phyloP scores from a whole-genome alignment of 2,888 invertebrate genomes.

The Parnassius smintheus region DNA sequence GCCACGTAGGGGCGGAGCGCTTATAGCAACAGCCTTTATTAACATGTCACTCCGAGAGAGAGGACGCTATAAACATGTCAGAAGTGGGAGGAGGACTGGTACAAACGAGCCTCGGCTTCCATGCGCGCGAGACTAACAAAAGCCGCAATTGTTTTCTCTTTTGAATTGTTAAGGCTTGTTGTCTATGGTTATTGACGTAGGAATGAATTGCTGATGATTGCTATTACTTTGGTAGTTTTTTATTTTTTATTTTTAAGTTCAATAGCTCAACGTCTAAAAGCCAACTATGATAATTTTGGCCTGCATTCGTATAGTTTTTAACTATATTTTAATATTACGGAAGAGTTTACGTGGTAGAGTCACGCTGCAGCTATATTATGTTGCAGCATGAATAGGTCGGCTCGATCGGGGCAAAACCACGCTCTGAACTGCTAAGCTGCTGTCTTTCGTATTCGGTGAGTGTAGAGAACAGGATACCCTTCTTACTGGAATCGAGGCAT shows the following conservation, averaged over 20 bases:
- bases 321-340: too few relatives aligned
- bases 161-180: slow-evolving; percentile 51
- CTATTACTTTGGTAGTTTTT: slow-evolving; percentile 10
- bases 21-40: slow-evolving; percentile 52
- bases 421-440: too few relatives aligned
- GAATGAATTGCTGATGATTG: neutral
- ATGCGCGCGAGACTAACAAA: slow-evolving; percentile 50
- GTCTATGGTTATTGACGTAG: slow-evolving; percentile 49
- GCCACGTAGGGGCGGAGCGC: slow-evolving; percentile 47
- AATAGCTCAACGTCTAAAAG: neutral
- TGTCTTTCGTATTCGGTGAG: too few relatives aligned
- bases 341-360: too few relatives aligned
- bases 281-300: neutral
- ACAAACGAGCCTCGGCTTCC: slow-evolving; percentile 42
- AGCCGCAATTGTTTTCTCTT: slow-evolving; percentile 52
- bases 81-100: slow-evolving; percentile 39
- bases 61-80: slow-evolving; percentile 40
- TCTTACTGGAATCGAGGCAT: too few relatives aligned
- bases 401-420: too few relatives aligned
- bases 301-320: too few relatives aligned
- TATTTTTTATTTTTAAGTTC: neutral
- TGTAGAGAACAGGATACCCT: too few relatives aligned
- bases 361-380: too few relatives aligned
- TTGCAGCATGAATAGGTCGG: too few relatives aligned
- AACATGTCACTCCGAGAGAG: slow-evolving; percentile 62